Percentiles rank a stretch among this genome's conserved stretches.
Evolutionary conservation across 2,797 vertebrate genomes (phyloP).

Genomic region (Siniperca undulata): DNA sequence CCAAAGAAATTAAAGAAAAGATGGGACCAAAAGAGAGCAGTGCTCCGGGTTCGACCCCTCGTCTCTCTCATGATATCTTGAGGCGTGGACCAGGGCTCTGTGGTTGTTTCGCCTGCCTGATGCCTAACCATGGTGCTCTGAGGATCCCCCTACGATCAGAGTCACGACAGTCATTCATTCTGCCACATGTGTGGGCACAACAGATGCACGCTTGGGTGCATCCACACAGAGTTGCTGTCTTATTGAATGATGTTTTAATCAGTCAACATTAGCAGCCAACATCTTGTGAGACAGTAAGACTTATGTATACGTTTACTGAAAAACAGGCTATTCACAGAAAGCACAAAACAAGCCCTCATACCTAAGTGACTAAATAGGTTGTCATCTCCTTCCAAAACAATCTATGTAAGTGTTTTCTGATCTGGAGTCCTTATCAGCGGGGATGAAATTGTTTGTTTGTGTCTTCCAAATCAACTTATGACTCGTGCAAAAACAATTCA

Average conservation of each 20-base stretch:
- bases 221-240: constrained; percentile 25
- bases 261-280: constrained; percentile 13
- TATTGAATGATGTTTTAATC: constrained; percentile 41
- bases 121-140: constrained; percentile 29
- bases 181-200: constrained; percentile 48
- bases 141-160: constrained; percentile 24
- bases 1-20: constrained; percentile 70
- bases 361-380: constrained; percentile 1
- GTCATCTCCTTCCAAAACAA: constrained; percentile 10
- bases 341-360: constrained; percentile 5
- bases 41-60: constrained; percentile 53
- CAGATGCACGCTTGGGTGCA: constrained; percentile 16
- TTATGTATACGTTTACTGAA: constrained; percentile 4
- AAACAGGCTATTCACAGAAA: neutral
- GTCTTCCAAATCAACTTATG: neutral
- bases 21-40: constrained; percentile 53
- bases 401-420: neutral
- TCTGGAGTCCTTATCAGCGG: neutral
- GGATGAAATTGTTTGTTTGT: neutral
- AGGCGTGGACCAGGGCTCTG: constrained; percentile 55
- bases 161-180: constrained; percentile 29
- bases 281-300: constrained; percentile 11
- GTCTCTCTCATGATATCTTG: constrained; percentile 70
- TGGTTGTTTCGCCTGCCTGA: constrained; percentile 51
- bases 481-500: neutral